phyloP scores from a whole-genome alignment of 35 echinoderm and acorn worm species.

The Ptychodera flava region DNA sequence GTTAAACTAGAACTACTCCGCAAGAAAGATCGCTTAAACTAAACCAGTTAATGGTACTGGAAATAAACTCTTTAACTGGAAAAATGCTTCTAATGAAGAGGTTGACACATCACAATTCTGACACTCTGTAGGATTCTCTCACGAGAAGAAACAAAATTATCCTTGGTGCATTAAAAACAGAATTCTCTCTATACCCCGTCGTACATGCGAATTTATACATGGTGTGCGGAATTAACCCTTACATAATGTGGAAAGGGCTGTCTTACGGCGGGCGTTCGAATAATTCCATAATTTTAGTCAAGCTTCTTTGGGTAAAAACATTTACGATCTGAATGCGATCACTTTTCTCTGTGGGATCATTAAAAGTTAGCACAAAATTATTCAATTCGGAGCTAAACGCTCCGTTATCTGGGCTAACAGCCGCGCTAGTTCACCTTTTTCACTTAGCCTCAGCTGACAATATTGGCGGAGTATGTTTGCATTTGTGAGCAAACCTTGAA shows the following conservation, averaged over 20 bases:
- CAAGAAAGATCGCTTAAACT: too few relatives aligned
- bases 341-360: neutral
- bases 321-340: neutral
- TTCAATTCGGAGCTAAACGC: too few relatives aligned
- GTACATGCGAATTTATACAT: neutral
- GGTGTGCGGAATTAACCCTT: neutral
- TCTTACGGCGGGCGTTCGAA: neutral
- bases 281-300: neutral
- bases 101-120: neutral
- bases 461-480: too few relatives aligned
- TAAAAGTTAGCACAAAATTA: neutral
- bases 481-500: too few relatives aligned
- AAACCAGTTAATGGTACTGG: too few relatives aligned
- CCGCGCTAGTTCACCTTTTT: too few relatives aligned
- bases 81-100: too few relatives aligned
- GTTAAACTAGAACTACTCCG: too few relatives aligned
- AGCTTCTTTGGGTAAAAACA: neutral
- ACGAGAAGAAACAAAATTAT: neutral
- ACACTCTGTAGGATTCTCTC: neutral
- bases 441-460: too few relatives aligned
- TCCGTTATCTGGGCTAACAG: too few relatives aligned
- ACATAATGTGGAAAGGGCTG: neutral
- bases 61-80: too few relatives aligned
- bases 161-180: neutral
- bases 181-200: too few relatives aligned